These are phyloP conservation scores for Hormaphis cornu DNA, from an alignment of 1,140 invertebrate genomes.

Conservation along the genomic window DNA sequence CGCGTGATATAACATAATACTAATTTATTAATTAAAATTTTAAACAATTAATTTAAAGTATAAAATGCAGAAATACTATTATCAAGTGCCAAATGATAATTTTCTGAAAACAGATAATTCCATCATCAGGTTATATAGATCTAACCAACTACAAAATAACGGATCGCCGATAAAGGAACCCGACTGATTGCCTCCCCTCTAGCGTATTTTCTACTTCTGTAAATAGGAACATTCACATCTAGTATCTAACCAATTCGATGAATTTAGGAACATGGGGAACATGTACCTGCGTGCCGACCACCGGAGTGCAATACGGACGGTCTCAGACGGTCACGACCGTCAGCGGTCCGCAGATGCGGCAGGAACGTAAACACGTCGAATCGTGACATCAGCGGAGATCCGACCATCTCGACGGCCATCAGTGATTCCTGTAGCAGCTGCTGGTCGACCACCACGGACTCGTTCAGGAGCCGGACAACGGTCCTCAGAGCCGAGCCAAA, in stretches of 20 bases:
- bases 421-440: too few species aligned
- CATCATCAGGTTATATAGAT: too few species aligned
- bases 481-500: background rate
- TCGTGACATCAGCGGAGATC: background rate
- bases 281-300: conserved; percentile 10
- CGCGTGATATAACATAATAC: background rate
- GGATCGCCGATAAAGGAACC: too few species aligned
- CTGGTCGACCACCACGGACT: background rate
- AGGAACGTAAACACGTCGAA: conserved; percentile 12
- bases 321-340: background rate
- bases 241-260: background rate
- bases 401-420: background rate
- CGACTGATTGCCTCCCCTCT: too few species aligned
- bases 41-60: too few species aligned
- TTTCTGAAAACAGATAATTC: too few species aligned
- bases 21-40: too few species aligned
- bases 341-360: background rate
- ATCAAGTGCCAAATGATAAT: too few species aligned
- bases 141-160: too few species aligned
- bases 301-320: conserved; percentile 14
- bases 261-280: too few species aligned
- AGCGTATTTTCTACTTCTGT: too few species aligned
- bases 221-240: background rate
- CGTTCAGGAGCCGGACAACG: background rate
- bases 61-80: too few species aligned